These are phyloP conservation scores for Agrotis segetum DNA, from an alignment of 2,888 invertebrate species.

Conservation along the genomic window DNA sequence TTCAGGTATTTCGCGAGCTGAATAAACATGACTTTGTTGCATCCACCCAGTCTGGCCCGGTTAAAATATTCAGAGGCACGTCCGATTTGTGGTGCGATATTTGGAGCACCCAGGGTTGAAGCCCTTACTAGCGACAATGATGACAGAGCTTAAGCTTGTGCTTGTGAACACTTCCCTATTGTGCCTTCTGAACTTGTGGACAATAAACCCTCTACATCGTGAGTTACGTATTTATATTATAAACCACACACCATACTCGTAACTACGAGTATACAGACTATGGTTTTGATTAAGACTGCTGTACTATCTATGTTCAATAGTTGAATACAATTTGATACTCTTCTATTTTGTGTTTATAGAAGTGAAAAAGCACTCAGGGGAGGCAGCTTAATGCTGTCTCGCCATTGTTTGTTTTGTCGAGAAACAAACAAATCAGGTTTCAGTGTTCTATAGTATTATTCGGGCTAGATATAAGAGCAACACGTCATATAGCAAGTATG, in stretches of 20 bases:
- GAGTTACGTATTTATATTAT: too few species aligned
- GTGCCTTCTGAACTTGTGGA: too few species aligned
- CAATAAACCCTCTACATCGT: too few species aligned
- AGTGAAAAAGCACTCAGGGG: slow-evolving; percentile 70
- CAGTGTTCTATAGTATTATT: slow-evolving; percentile 54
- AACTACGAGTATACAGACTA: not conserved
- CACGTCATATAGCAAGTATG: slow-evolving; percentile 46
- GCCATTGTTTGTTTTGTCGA: slow-evolving; percentile 63
- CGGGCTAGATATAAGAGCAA: slow-evolving; percentile 24
- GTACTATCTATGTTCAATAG: slow-evolving; percentile 19
- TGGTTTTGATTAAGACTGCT: slow-evolving; percentile 11
- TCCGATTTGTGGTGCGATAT: slow-evolving; percentile 41
- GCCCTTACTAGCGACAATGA: not conserved
- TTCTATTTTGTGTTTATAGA: slow-evolving; percentile 68
- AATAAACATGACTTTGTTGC: slow-evolving; percentile 57
- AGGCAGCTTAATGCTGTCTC: slow-evolving; percentile 45
- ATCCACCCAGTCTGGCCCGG: slow-evolving; percentile 41
- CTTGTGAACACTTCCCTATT: too few species aligned
- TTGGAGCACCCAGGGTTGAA: slow-evolving; percentile 12
- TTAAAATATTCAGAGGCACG: slow-evolving; percentile 71
- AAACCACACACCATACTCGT: too few species aligned
- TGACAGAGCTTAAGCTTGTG: too few species aligned
- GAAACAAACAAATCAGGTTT: slow-evolving; percentile 71
- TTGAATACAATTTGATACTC: slow-evolving; percentile 66
- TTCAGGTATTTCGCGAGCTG: slow-evolving; percentile 30